Evolutionary conservation across 2,113 vertebrate genomes (phyloP).

Genomic region (Xiphorhynchus elegans): DNA sequence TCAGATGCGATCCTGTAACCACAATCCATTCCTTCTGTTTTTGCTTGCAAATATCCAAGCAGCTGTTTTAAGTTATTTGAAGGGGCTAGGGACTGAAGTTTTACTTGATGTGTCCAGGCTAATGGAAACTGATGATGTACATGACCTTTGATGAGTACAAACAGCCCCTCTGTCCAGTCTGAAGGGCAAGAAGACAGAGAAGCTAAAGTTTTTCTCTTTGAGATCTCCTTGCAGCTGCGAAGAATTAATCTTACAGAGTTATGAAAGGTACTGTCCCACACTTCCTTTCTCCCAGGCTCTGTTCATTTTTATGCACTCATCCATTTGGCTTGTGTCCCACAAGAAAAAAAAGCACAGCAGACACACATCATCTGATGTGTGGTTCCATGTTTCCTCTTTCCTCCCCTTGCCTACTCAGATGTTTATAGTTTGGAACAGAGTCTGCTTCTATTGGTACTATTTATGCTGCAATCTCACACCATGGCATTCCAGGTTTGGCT

Average conservation of each 20-base stretch:
- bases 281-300: not conserved
- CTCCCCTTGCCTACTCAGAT: not conserved
- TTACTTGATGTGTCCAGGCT: not conserved
- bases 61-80: constrained; percentile 28
- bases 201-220: not conserved
- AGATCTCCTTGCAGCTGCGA: not conserved
- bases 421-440: not conserved
- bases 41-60: not conserved
- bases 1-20: not conserved
- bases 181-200: not conserved
- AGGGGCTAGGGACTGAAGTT: not conserved
- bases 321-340: not conserved
- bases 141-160: not conserved
- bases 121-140: not conserved
- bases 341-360: not conserved
- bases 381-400: not conserved
- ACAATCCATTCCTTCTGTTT: not conserved
- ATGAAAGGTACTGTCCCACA: not conserved
- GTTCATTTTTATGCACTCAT: not conserved
- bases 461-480: not conserved
- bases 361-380: not conserved
- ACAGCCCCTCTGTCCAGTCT: not conserved
- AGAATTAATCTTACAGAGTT: not conserved
- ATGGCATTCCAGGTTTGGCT: not conserved
- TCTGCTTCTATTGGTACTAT: not conserved